phyloP scores from a whole-genome alignment of 2,113 vertebrate species.

The Chloebia gouldiae region DNA sequence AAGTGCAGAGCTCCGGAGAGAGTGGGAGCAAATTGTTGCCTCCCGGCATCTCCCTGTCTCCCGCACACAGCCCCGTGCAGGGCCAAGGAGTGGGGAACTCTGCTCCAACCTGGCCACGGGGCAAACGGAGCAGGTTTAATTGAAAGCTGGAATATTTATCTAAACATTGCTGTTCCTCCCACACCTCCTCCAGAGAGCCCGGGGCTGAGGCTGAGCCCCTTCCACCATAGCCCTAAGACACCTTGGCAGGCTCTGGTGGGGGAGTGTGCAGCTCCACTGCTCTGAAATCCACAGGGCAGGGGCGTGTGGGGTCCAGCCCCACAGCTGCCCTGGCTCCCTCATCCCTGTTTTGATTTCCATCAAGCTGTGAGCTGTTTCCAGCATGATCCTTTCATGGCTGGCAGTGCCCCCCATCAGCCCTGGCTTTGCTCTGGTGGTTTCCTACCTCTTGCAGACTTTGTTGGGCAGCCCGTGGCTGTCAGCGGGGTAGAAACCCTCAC shows the following conservation, averaged over 20 bases:
- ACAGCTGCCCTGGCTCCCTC: neutral
- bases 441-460: slow-evolving; percentile 84
- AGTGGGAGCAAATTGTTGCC: slow-evolving; percentile 51
- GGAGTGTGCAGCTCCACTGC: neutral
- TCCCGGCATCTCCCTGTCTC: neutral
- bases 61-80: accelerated
- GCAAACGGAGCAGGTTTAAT: neutral
- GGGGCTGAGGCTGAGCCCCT: neutral
- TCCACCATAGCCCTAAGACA: neutral
- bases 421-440: neutral
- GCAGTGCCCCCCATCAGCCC: neutral
- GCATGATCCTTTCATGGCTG: accelerated
- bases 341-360: neutral
- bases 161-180: slow-evolving; percentile 3
- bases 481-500: slow-evolving; percentile 80
- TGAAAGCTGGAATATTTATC: slow-evolving; percentile 19
- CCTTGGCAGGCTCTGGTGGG: neutral
- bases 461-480: slow-evolving; percentile 77
- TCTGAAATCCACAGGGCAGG: neutral
- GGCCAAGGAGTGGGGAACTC: neutral
- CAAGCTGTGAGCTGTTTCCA: neutral
- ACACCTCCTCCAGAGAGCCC: neutral
- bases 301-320: neutral
- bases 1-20: accelerated
- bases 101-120: neutral